phyloP scores from a whole-genome alignment of 2,113 vertebrate species.

The Macaca mulatta region DNA sequence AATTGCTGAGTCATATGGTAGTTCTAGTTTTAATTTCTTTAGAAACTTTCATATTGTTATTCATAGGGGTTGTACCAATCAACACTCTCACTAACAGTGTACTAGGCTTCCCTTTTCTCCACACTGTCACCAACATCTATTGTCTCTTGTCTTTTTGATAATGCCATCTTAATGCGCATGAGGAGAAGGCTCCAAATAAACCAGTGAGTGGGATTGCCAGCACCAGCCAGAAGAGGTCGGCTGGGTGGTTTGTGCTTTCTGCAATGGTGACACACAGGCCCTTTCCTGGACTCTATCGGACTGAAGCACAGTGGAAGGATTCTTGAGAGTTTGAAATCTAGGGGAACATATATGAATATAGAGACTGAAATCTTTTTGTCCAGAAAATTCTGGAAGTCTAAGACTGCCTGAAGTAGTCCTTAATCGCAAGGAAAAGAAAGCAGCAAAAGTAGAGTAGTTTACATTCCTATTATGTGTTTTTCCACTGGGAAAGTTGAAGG shows the following conservation, averaged over 20 bases:
- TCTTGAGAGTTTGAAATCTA: not conserved
- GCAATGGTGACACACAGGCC: not conserved
- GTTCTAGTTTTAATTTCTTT: not conserved
- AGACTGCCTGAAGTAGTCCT: not conserved
- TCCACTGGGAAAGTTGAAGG: not conserved
- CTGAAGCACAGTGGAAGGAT: not conserved
- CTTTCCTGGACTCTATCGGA: rapidly evolving
- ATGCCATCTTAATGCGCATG: not conserved
- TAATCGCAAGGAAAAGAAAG: not conserved
- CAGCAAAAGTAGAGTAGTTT: not conserved
- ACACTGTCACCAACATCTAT: not conserved
- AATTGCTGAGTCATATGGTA: too few species aligned
- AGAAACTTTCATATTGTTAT: too few species aligned
- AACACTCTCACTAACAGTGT: not conserved
- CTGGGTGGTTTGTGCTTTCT: not conserved
- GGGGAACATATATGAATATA: too few species aligned
- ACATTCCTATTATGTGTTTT: rapidly evolving
- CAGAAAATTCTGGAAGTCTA: not conserved
- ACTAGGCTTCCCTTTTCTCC: not conserved
- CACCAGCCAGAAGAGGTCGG: rapidly evolving
- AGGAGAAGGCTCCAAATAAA: not conserved
- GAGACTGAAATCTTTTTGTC: not conserved
- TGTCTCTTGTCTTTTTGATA: not conserved
- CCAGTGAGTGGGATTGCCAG: rapidly evolving
- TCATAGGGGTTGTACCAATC: too few species aligned